Evolutionary conservation across 2,113 vertebrate species (phyloP).

Genomic region (Mola mola): DNA sequence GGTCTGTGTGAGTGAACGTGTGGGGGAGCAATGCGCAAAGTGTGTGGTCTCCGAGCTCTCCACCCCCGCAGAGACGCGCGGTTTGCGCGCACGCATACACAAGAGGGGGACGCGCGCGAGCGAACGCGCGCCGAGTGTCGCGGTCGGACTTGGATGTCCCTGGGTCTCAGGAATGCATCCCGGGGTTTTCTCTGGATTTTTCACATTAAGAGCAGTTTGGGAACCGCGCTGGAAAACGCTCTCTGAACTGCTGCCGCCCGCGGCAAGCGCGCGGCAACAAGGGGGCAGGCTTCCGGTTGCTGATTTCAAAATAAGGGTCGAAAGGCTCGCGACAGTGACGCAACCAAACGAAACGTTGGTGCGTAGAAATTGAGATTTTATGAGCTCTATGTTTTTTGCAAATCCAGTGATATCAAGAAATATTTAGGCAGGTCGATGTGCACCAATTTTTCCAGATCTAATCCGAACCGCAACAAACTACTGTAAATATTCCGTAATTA

Average conservation of each 20-base stretch:
- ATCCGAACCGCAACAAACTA: too few relatives aligned
- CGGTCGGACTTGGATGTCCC: slow-evolving; percentile 60
- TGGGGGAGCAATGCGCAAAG: slow-evolving; percentile 69
- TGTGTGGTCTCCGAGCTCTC: slow-evolving; percentile 78
- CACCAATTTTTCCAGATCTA: not conserved
- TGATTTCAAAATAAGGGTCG: slow-evolving; percentile 38
- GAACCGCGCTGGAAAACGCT: slow-evolving; percentile 46
- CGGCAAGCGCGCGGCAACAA: not conserved
- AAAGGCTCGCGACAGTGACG: not conserved
- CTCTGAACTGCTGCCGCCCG: slow-evolving; percentile 42
- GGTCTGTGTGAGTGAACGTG: slow-evolving; percentile 20
- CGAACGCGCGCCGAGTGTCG: slow-evolving; percentile 32
- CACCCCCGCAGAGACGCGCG: slow-evolving; percentile 69
- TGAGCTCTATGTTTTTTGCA: too few relatives aligned
- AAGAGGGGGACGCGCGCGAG: too few relatives aligned
- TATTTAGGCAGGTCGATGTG: too few relatives aligned
- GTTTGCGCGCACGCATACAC: slow-evolving; percentile 29
- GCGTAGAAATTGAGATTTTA: too few relatives aligned
- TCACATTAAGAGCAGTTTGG: slow-evolving; percentile 68
- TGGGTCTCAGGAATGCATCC: slow-evolving; percentile 68
- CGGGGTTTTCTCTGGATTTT: slow-evolving; percentile 61
- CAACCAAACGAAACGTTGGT: slow-evolving; percentile 3
- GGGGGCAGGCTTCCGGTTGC: not conserved
- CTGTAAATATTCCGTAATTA: too few relatives aligned
- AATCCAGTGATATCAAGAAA: too few relatives aligned